Percentiles rank a stretch among this genome's conserved stretches.
Evolutionary conservation across 92 coral and sea anemone species (phyloP).

Genomic region (Palythoa caribaeorum): DNA sequence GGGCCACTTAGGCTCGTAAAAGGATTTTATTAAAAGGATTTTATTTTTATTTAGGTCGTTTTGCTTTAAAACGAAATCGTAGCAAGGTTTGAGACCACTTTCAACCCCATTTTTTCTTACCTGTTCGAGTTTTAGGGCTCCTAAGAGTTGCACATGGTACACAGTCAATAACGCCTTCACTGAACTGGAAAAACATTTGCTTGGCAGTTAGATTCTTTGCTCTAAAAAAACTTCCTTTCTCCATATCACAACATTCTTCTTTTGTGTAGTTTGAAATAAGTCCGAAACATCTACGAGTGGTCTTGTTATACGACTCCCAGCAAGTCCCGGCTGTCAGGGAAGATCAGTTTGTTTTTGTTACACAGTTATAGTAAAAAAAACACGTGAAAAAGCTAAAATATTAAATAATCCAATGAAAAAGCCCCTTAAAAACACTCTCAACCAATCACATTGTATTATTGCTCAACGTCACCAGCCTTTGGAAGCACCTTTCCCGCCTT

Average conservation of each 20-base stretch:
- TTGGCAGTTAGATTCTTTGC: not conserved
- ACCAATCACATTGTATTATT: too few relatives aligned
- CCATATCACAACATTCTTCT: slow-evolving; percentile 12
- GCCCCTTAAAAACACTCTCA: too few relatives aligned
- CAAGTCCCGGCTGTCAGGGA: slow-evolving; percentile 31
- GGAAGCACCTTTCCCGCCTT: too few relatives aligned
- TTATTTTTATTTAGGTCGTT: too few relatives aligned
- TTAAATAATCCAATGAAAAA: too few relatives aligned
- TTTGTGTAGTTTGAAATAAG: slow-evolving; percentile 13
- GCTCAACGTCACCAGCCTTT: too few relatives aligned
- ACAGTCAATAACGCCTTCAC: slow-evolving; percentile 18
- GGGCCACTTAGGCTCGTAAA: too few relatives aligned
- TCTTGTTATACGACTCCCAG: slow-evolving; percentile 9
- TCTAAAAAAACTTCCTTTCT: slow-evolving; percentile 8
- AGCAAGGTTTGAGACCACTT: not conserved
- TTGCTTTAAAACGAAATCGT: not conserved
- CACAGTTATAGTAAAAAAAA: too few relatives aligned
- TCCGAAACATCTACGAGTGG: slow-evolving; percentile 2
- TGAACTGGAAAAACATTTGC: slow-evolving; percentile 9
- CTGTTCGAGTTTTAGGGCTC: not conserved
- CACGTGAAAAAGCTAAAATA: too few relatives aligned
- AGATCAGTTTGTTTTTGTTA: not conserved
- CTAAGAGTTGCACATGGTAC: not conserved
- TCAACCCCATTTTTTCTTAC: not conserved
- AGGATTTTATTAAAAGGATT: too few relatives aligned